These are phyloP conservation scores for Troilus luridus DNA, from an alignment of 2,888 invertebrate genomes.

Conservation along the genomic window DNA sequence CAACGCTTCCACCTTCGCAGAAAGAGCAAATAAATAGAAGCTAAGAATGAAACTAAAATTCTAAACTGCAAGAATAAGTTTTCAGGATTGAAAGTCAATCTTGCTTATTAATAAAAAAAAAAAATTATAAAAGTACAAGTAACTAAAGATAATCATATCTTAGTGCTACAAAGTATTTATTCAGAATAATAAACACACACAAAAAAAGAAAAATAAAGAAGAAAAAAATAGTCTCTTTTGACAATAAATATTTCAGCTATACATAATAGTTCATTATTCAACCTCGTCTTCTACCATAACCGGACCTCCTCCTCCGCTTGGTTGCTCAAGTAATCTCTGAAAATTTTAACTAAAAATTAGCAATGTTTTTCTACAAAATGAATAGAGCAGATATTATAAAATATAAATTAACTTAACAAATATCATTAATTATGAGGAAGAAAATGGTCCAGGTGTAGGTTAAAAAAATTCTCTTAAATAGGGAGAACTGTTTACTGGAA, in stretches of 20 bases:
- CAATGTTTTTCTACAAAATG: too few species aligned
- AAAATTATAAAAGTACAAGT: constrained; percentile 3
- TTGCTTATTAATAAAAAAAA: constrained; percentile 40
- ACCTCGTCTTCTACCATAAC: constrained; percentile 64
- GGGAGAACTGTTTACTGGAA: too few species aligned
- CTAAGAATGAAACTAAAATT: constrained; percentile 21
- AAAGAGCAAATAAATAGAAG: constrained; percentile 18
- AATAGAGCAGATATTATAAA: too few species aligned
- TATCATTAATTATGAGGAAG: too few species aligned
- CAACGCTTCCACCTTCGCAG: constrained; percentile 17
- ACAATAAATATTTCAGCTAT: constrained; percentile 25
- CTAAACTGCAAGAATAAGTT: constrained; percentile 26
- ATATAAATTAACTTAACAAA: too few species aligned
- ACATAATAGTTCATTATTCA: constrained; percentile 58
- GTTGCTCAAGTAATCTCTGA: constrained; percentile 58
- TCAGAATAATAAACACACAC: constrained; percentile 10
- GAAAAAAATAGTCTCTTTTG: background rate
- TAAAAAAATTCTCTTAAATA: too few species aligned
- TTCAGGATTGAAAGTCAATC: constrained; percentile 41
- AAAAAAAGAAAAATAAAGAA: background rate
- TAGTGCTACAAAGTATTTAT: background rate
- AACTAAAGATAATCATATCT: background rate
- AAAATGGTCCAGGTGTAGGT: too few species aligned
- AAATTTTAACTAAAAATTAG: background rate
- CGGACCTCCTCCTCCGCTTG: constrained; percentile 51